Percentiles rank a stretch among this genome's conserved stretches.
These are phyloP conservation scores for Oreonectes daqikongensis DNA, from an alignment of 2,797 vertebrate species.

Conservation along the genomic window DNA sequence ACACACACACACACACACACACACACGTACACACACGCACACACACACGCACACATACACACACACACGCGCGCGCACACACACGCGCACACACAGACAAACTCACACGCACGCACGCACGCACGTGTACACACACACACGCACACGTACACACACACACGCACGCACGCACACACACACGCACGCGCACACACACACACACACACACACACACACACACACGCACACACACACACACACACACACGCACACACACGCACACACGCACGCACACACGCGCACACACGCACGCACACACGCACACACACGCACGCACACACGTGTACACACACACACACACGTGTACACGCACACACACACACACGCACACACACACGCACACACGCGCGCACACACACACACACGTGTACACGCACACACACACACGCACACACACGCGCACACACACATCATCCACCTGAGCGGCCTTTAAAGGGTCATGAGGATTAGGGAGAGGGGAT, in stretches of 20 bases:
- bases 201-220: slow-evolving; percentile 49
- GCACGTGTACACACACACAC: slow-evolving; percentile 52
- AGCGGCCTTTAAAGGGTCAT: slow-evolving; percentile 60
- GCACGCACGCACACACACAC: slow-evolving; percentile 49
- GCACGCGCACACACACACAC: slow-evolving; percentile 48
- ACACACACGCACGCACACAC: slow-evolving; percentile 47
- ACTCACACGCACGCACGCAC: slow-evolving; percentile 45
- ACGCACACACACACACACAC: slow-evolving; percentile 48
- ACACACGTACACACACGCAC: slow-evolving; percentile 46
- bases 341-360: slow-evolving; percentile 49
- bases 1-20: slow-evolving; percentile 48
- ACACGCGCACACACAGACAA: slow-evolving; percentile 47
- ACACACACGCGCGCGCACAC: too few relatives aligned
- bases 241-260: slow-evolving; percentile 47
- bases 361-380: slow-evolving; percentile 49
- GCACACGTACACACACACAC: slow-evolving; percentile 47
- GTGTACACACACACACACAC: too few relatives aligned
- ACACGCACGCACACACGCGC: slow-evolving; percentile 45
- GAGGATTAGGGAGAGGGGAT: slow-evolving; percentile 45
- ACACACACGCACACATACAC: too few relatives aligned
- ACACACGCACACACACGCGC: slow-evolving; percentile 47
- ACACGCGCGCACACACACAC: slow-evolving; percentile 48
- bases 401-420: slow-evolving; percentile 41
- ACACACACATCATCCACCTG: slow-evolving; percentile 57
- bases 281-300: slow-evolving; percentile 52